Evolutionary conservation across 1,140 invertebrate genomes (phyloP), one percentile per base, ranked within the genome.

Genomic region (Frieseomelitta varia): DNA sequence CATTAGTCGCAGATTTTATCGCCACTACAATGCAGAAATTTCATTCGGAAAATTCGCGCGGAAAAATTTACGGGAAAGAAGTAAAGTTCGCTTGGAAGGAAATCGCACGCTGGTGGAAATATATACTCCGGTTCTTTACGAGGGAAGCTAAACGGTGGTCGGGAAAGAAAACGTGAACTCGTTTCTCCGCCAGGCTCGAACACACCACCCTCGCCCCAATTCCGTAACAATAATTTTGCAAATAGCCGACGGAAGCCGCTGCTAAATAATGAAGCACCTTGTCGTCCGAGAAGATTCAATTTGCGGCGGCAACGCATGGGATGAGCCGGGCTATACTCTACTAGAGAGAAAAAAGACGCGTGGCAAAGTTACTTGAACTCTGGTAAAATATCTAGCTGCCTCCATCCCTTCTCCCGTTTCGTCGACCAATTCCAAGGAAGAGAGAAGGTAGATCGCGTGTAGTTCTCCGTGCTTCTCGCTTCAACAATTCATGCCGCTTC

Each of bases 161-260:
- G 84, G 75, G 73, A 84, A 83, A 85, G 78, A 82, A 30, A 88
- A 84, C 83, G 71, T 81, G 85, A 85, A 85, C 75, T 87, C 81
- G 87, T 89, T 90, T 90, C 87, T 87, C 72, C 78, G 63, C 63
- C 53, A 81, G 61, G 77, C 85, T 85, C 86, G 76, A 83, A 89
- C 79, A 65, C 79, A 65, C 79, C 81, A 83, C 80, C 63, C 84
- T 87, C 90, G 86, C 81, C 88, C 88, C 91, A 91, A 92, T 92
- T 90, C 88, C 90, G 85, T 91, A 92, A 93, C 89, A 91, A 93
- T 92, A 93, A 93, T 93, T 93, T 91, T 93, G 88, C 90, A 91
- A 93, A 93, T 91, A 90, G 91, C 89, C 89, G 83, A 85, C 86
- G 89, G 86, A 91, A 91, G 87, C 87, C 88, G 87, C 87, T 86